phyloP scores from a whole-genome alignment of 2,113 vertebrate genomes.

The Hemiprocne comata region DNA sequence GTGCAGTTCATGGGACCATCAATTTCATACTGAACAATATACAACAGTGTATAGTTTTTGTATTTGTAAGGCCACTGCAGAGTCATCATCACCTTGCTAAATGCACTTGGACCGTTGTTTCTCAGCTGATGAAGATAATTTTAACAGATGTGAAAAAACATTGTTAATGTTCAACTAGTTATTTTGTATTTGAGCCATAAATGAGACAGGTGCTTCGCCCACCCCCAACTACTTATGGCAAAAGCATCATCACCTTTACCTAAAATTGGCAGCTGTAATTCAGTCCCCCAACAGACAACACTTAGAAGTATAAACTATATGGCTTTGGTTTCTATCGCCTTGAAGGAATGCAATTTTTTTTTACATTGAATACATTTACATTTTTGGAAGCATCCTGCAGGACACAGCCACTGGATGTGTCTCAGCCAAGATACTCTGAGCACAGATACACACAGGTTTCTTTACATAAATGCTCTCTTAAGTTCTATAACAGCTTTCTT shows the following conservation, averaged over 20 bases:
- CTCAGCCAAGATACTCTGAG: not conserved
- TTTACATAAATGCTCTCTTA: not conserved
- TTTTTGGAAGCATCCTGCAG: not conserved
- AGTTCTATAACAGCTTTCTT: not conserved
- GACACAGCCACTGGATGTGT: not conserved
- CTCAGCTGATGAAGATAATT: constrained; percentile 79
- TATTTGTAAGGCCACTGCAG: constrained; percentile 89
- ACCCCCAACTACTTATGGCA: not conserved
- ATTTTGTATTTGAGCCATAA: not conserved
- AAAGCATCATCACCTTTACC: not conserved
- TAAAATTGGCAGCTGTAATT: not conserved
- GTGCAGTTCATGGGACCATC: constrained; percentile 97
- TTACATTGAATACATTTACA: not conserved
- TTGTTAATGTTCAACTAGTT: not conserved
- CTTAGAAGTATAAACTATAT: not conserved
- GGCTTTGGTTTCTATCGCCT: not conserved
- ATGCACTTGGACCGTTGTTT: constrained; percentile 93
- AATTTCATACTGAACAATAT: constrained; percentile 86
- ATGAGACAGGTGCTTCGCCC: not conserved
- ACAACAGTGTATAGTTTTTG: constrained; percentile 86
- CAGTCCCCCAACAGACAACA: not conserved
- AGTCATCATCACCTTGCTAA: constrained; percentile 91
- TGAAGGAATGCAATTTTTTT: not conserved
- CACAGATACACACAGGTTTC: not conserved
- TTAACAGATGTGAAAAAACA: not conserved